Percentiles rank a stretch among this genome's conserved stretches.
phyloP scores from a whole-genome alignment of 1,140 invertebrate species.

The Lepidurus packardi region DNA sequence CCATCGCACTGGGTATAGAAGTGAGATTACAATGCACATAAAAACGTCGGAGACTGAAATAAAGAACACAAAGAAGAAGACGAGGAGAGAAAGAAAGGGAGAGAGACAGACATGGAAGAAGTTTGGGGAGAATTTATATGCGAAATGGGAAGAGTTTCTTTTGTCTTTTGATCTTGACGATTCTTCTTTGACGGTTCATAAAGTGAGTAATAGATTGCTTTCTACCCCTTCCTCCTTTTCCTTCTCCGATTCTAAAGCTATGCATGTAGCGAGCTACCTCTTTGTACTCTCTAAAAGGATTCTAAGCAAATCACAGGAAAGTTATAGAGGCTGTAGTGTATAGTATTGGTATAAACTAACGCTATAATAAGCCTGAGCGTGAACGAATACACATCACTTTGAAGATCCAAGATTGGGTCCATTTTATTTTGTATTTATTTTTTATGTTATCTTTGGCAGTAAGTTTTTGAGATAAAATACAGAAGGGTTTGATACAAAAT shows the following conservation, averaged over 20 bases:
- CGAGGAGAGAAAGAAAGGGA: not conserved
- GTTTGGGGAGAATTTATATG: not conserved
- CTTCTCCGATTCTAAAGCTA: not conserved
- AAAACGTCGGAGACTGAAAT: too few relatives aligned
- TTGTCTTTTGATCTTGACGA: constrained; percentile 6
- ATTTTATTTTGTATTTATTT: too few relatives aligned
- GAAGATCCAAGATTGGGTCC: too few relatives aligned
- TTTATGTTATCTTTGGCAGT: too few relatives aligned
- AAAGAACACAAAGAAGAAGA: not conserved
- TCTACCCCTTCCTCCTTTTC: not conserved
- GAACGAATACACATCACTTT: not conserved
- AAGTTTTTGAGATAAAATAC: too few relatives aligned
- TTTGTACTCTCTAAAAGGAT: not conserved
- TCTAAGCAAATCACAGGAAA: not conserved
- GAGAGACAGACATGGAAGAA: not conserved
- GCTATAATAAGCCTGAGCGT: not conserved
- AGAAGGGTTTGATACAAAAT: too few relatives aligned
- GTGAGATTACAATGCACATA: too few relatives aligned
- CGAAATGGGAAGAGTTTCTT: not conserved
- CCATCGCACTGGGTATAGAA: too few relatives aligned
- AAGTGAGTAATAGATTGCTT: not conserved
- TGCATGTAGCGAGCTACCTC: not conserved
- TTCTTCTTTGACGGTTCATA: constrained; percentile 11
- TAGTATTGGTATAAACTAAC: constrained; percentile 7
- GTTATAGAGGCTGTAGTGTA: not conserved